Evolutionary conservation across 2,797 vertebrate genomes (phyloP).

Genomic region (Cyclura pinguis): DNA sequence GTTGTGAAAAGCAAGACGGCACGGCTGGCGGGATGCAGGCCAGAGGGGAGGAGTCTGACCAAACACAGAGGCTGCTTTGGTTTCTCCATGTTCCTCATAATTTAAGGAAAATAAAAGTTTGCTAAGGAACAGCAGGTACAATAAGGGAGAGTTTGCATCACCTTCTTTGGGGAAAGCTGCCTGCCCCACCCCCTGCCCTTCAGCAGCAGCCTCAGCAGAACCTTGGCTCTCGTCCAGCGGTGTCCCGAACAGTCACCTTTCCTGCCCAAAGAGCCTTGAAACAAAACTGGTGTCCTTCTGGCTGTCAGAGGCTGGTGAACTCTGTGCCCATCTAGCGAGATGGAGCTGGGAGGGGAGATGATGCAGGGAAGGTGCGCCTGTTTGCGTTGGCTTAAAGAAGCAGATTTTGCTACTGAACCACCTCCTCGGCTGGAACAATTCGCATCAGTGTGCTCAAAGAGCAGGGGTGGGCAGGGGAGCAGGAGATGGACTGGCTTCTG

Average conservation of each 20-base stretch:
- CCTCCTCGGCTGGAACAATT: conserved; percentile 33
- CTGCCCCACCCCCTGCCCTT: conserved; percentile 33
- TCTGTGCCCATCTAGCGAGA: conserved; percentile 50
- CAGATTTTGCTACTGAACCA: conserved; percentile 40
- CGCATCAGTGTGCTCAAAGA: conserved; percentile 43
- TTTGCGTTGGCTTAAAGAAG: conserved; percentile 29
- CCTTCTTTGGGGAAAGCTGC: not conserved
- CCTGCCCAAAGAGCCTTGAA: conserved; percentile 67
- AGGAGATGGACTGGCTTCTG: conserved; percentile 41
- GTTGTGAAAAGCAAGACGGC: conserved; percentile 85
- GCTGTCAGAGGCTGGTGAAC: conserved; percentile 46
- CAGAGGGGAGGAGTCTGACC: conserved; percentile 75
- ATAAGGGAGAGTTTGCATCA: conserved; percentile 67
- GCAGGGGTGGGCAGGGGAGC: conserved; percentile 31
- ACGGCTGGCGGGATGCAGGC: conserved; percentile 69
- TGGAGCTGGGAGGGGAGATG: conserved; percentile 4
- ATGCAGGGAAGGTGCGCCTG: conserved; percentile 49
- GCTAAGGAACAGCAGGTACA: conserved; percentile 68
- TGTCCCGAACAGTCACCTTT: conserved; percentile 60
- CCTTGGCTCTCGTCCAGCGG: conserved; percentile 58
- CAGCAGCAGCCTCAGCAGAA: conserved; percentile 65
- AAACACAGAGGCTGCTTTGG: conserved; percentile 70
- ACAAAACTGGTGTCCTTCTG: conserved; percentile 61
- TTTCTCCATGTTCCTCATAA: conserved; percentile 79
- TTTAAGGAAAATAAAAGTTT: conserved; percentile 69